Evolutionary conservation across 2,797 vertebrate species (phyloP), one percentile per base, ranked within the genome.

Genomic region (Centroberyx gerrardi): DNA sequence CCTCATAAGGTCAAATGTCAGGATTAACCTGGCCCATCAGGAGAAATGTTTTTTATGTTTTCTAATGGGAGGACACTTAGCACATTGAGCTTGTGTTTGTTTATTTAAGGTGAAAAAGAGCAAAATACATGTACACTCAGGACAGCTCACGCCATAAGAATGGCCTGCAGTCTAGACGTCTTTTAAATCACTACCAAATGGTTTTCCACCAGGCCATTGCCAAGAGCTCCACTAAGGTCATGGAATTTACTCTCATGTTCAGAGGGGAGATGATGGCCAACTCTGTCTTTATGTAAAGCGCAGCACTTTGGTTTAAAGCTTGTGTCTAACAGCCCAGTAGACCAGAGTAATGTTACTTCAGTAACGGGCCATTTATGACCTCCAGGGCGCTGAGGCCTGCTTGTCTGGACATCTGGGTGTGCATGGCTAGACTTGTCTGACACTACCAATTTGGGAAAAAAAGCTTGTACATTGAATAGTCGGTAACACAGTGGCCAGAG

Each of bases 161-260:
- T 6, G 44, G 71, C 69, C 68, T 63, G 28, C 67, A 53, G 83
- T 88, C 87, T 87, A 87, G 90, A 91, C 87, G 28, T 4, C 56
- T 33, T 70, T 87, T 74, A 87, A 88, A 87, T 83, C 74, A 46
- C 75, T 63, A 86, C 74, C 82, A 85, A 85, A 90, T 81, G 72
- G 54, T 90, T 92, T 93, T 91, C 87, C 90, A 86, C 61, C 29
- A 29, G 79, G 63, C 44, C 53, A 58, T 58, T 76, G 71, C 86
- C 87, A 85, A 71, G 36, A 76, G 67, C 81, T 87, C 63, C 69
- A 53, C 76, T 76, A 71, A 88, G 90, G 84, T 91, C 83, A 81
- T 88, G 78, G 87, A 89, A 90, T 83, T 80, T 81, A 84, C 73
- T 75, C 79, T 70, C 63, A 61, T 84, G 86, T 86, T 86, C 53